Percentiles rank a stretch among this genome's conserved stretches.
Evolutionary conservation across 2,113 vertebrate species (phyloP).

Genomic region (Spea multiplicata): DNA sequence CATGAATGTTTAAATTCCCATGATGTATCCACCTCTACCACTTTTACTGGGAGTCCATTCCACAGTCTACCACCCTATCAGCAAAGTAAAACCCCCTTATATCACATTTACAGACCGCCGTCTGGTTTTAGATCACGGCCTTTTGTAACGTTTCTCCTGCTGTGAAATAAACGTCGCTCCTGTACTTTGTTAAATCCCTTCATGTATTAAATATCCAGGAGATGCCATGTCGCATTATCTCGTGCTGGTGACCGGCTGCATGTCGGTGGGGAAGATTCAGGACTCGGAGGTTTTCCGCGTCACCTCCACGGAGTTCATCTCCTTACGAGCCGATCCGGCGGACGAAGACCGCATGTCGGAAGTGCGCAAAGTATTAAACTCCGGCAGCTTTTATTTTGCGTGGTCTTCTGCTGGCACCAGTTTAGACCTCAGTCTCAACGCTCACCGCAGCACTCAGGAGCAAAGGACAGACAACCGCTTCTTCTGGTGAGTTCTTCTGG

Average conservation of each 20-base stretch:
- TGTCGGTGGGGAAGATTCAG: conserved; percentile 96
- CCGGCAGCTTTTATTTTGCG: conserved; percentile 95
- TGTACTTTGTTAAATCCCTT: no score
- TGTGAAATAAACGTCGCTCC: no score
- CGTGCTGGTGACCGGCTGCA: conserved; percentile 93
- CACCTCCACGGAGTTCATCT: conserved; percentile 93
- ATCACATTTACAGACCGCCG: no score
- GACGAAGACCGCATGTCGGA: conserved; percentile 92
- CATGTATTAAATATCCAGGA: conserved; percentile 62
- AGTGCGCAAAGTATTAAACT: conserved; percentile 91
- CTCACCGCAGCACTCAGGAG: conserved; percentile 86
- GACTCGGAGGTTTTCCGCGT: conserved; percentile 97
- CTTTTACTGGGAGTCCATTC: no score
- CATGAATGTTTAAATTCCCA: no score
- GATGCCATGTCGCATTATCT: conserved; percentile 90
- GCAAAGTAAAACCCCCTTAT: no score
- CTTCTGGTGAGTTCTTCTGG: conserved; percentile 97
- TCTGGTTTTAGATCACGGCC: no score
- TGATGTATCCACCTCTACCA: no score
- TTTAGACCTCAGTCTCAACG: conserved; percentile 92
- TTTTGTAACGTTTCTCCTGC: no score
- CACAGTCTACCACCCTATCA: no score
- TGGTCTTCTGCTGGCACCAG: conserved; percentile 87
- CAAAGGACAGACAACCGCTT: conserved; percentile 93
- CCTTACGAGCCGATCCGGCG: conserved; percentile 75